A percentile compares a stretch with the other conserved stretches of the same genome.
Evolutionary conservation across 1,140 invertebrate species (phyloP).

Genomic region (Brachionus rubens): DNA sequence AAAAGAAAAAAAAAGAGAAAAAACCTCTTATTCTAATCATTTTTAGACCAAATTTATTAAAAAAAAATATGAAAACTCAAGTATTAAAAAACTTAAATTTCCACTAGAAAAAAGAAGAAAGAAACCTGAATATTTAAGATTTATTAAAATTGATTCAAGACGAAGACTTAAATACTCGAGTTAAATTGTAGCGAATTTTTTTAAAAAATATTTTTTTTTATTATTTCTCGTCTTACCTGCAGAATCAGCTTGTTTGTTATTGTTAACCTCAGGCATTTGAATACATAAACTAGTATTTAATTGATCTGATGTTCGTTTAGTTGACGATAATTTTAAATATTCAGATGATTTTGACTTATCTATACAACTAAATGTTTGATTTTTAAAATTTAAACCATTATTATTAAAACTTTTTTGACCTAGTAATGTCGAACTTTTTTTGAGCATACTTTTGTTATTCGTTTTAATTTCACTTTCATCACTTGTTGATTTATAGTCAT

Average conservation of each 20-base stretch:
- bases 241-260: slow-evolving; percentile 23
- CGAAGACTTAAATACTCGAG: no score
- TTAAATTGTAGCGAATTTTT: no score
- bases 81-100: no score
- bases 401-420: background rate
- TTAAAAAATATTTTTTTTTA: background rate
- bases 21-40: no score
- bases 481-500: background rate
- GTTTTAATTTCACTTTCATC: background rate
- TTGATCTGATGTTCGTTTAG: background rate
- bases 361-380: slow-evolving; percentile 33
- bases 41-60: no score
- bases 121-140: no score
- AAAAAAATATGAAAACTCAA: no score
- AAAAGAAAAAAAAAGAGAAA: no score
- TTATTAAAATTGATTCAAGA: no score
- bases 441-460: background rate
- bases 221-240: background rate
- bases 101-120: no score
- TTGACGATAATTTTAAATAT: slow-evolving; percentile 1
- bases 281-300: slow-evolving; percentile 18
- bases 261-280: slow-evolving; percentile 20
- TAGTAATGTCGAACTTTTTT: slow-evolving; percentile 4
- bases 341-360: slow-evolving; percentile 30
- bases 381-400: slow-evolving; percentile 25